Percentiles rank a stretch among this genome's conserved stretches.
These are phyloP conservation scores for Hypena proboscidalis DNA, from an alignment of 2,888 invertebrate species.

Conservation along the genomic window DNA sequence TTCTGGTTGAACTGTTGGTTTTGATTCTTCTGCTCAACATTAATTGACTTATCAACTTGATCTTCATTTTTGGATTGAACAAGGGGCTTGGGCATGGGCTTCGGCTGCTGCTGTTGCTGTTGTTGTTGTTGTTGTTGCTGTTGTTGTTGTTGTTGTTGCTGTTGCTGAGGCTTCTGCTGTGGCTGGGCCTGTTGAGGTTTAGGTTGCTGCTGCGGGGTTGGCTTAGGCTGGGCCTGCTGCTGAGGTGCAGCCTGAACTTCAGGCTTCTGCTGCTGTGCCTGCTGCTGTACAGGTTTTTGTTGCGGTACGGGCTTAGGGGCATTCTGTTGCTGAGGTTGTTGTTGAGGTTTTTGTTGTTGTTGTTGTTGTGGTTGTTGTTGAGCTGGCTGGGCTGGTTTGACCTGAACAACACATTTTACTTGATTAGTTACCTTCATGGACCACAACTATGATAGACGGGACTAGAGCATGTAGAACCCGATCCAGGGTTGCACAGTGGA, in stretches of 20 bases:
- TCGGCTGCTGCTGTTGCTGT: constrained; percentile 42
- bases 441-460: no score
- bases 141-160: constrained; percentile 31
- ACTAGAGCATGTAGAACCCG: no score
- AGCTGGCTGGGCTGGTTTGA: constrained; percentile 29
- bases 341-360: constrained; percentile 19
- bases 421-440: no score
- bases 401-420: constrained; percentile 30
- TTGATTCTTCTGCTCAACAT: constrained; percentile 56
- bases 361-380: constrained; percentile 15
- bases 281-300: constrained; percentile 29
- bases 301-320: constrained; percentile 25
- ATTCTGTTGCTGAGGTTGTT: constrained; percentile 20
- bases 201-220: constrained; percentile 10
- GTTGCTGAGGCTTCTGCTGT: constrained; percentile 24
- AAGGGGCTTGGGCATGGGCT: constrained; percentile 47
- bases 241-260: constrained; percentile 35
- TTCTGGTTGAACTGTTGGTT: constrained; percentile 49
- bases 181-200: constrained; percentile 15
- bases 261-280: constrained; percentile 31
- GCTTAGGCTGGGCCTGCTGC: constrained; percentile 38
- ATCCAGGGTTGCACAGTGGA: no score
- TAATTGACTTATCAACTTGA: constrained; percentile 61
- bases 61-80: constrained; percentile 54
- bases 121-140: constrained; percentile 27